phyloP scores from a whole-genome alignment of 2,888 invertebrate genomes.

The Drosophila basisetae region DNA sequence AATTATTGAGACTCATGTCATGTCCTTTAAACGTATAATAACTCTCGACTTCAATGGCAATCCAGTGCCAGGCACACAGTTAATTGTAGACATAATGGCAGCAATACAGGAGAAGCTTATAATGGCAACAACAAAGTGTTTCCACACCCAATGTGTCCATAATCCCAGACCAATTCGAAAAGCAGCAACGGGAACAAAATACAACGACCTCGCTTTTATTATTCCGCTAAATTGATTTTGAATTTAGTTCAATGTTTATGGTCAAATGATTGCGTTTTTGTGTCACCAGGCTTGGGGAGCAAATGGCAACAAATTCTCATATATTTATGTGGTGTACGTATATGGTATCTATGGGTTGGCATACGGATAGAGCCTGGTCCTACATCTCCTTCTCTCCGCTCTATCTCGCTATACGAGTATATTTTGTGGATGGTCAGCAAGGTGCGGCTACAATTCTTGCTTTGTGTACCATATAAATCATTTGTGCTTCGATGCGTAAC shows the following conservation, averaged over 20 bases:
- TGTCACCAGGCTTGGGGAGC: constrained; percentile 61
- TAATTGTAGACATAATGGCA: constrained; percentile 67
- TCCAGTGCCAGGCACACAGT: constrained; percentile 18
- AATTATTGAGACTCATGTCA: constrained; percentile 1
- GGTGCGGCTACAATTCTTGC: constrained; percentile 68
- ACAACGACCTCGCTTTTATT: constrained; percentile 69
- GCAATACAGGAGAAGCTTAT: constrained; percentile 17
- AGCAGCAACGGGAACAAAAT: constrained; percentile 11
- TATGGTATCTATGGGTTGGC: constrained; percentile 31
- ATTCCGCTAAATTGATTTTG: constrained; percentile 82
- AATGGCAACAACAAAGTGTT: constrained; percentile 26
- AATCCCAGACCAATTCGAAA: constrained; percentile 7
- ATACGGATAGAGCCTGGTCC: constrained; percentile 8
- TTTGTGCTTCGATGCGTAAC: constrained; percentile 73
- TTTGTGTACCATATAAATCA: constrained; percentile 74
- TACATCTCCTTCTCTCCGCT: not conserved
- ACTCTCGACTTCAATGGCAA: constrained; percentile 20
- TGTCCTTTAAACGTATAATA: constrained; percentile 7
- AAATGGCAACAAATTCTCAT: constrained; percentile 36
- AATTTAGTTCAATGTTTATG: constrained; percentile 83
- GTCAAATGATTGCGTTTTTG: constrained; percentile 82
- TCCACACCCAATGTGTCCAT: not conserved
- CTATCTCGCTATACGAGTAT: constrained; percentile 17
- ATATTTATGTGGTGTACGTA: constrained; percentile 3
- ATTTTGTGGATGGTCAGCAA: constrained; percentile 34